Conservation (phyloP, 2,797 vertebrate genomes). For the Pelodytes ibericus region DNA sequence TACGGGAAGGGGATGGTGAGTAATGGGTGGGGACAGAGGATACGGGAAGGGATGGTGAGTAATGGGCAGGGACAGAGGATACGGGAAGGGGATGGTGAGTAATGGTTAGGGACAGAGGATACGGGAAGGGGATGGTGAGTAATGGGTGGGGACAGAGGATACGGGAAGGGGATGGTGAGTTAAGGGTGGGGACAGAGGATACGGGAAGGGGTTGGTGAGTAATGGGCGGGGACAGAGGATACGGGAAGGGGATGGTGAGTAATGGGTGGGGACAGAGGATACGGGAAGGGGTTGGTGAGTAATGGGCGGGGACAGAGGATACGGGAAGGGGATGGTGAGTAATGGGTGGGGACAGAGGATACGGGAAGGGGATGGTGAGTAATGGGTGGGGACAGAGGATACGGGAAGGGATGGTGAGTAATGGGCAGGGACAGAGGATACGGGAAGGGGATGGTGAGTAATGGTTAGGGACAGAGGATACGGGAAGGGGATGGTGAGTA, state of each 20-base stretch:
- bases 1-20: too few relatives aligned
- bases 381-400: not conserved
- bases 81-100: too few relatives aligned
- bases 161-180: too few relatives aligned
- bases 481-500: too few relatives aligned
- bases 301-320: not conserved
- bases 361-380: not conserved
- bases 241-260: not conserved
- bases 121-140: not conserved
- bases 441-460: too few relatives aligned
- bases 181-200: too few relatives aligned
- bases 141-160: too few relatives aligned
- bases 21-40: too few relatives aligned
- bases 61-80: too few relatives aligned
- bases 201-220: too few relatives aligned
- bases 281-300: not conserved
- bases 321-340: too few relatives aligned
- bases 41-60: too few relatives aligned
- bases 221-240: not conserved
- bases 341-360: not conserved
- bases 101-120: constrained; percentile 29
- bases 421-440: not conserved
- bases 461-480: constrained; percentile 16
- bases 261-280: constrained; percentile 29
- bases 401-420: not conserved